phyloP scores from a whole-genome alignment of 2,888 invertebrate genomes.

The Buathra laborator region DNA sequence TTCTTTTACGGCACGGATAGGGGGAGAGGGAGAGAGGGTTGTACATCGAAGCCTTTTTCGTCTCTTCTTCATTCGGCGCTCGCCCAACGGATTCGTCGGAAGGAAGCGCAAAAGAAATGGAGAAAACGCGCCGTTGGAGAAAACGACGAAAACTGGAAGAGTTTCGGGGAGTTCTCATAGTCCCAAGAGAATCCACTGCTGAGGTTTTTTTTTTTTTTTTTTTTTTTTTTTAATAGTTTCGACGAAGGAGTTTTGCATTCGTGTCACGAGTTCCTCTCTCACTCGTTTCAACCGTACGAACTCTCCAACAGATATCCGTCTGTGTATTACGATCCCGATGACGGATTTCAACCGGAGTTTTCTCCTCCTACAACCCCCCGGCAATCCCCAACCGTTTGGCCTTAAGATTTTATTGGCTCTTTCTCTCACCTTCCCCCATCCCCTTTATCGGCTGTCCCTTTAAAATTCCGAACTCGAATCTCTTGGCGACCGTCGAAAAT shows the following conservation, averaged over 20 bases:
- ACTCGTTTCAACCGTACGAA: constrained; percentile 25
- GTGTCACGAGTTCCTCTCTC: constrained; percentile 66
- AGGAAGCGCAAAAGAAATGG: constrained; percentile 50
- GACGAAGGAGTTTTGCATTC: constrained; percentile 61
- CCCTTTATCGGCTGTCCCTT: background rate
- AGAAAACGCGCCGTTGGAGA: constrained; percentile 45
- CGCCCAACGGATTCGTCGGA: constrained; percentile 25
- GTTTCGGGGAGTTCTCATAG: constrained; percentile 14
- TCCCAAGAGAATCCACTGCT: constrained; percentile 25
- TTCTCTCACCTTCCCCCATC: constrained; percentile 15
- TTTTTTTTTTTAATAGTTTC: constrained; percentile 37
- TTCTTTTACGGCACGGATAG: constrained; percentile 61
- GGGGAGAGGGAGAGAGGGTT: background rate
- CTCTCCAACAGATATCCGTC: constrained; percentile 45
- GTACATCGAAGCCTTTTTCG: constrained; percentile 16
- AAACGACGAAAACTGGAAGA: constrained; percentile 23
- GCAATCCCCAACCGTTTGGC: background rate
- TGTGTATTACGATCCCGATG: constrained; percentile 62
- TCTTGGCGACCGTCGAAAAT: background rate
- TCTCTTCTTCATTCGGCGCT: constrained; percentile 15
- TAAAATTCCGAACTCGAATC: constrained; percentile 31
- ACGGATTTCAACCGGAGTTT: constrained; percentile 62
- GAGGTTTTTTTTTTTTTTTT: background rate
- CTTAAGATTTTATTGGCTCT: constrained; percentile 66
- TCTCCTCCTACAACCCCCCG: constrained; percentile 4